Evolutionary conservation across 2,888 invertebrate genomes (phyloP).

Genomic region (Phanerotoma sp.): DNA sequence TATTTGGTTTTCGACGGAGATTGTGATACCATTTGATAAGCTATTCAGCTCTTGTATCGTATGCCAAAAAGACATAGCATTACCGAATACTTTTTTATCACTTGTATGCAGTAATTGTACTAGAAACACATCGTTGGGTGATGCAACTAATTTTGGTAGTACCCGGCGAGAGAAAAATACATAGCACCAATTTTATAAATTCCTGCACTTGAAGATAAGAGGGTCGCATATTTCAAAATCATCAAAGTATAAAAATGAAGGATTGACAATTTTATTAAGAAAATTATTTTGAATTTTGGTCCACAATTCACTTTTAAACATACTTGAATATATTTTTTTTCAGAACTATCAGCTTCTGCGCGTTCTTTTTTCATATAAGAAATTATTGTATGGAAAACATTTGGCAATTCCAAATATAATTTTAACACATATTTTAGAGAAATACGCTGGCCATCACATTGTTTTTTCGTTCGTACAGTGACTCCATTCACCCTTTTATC

Average conservation of each 20-base stretch:
- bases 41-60: constrained; percentile 35
- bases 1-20: constrained; percentile 5
- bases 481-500: no score
- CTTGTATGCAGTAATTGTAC: constrained; percentile 10
- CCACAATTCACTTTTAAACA: not conserved
- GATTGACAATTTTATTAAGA: not conserved
- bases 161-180: constrained; percentile 24
- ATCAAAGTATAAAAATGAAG: not conserved
- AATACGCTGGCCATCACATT: not conserved
- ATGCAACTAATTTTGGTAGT: constrained; percentile 14
- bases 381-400: not conserved
- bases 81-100: constrained; percentile 20
- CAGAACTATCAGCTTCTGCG: no score
- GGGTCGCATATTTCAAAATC: not conserved
- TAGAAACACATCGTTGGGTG: constrained; percentile 21
- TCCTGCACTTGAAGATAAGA: no score
- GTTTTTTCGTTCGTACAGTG: no score
- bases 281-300: not conserved
- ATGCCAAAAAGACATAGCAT: constrained; percentile 12
- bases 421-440: not conserved
- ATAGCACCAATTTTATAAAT: constrained; percentile 26
- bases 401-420: not conserved
- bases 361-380: not conserved
- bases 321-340: not conserved
- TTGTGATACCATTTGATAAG: constrained; percentile 29